Evolutionary conservation across 2,888 invertebrate genomes (phyloP).

Genomic region (Latheticus oryzae): DNA sequence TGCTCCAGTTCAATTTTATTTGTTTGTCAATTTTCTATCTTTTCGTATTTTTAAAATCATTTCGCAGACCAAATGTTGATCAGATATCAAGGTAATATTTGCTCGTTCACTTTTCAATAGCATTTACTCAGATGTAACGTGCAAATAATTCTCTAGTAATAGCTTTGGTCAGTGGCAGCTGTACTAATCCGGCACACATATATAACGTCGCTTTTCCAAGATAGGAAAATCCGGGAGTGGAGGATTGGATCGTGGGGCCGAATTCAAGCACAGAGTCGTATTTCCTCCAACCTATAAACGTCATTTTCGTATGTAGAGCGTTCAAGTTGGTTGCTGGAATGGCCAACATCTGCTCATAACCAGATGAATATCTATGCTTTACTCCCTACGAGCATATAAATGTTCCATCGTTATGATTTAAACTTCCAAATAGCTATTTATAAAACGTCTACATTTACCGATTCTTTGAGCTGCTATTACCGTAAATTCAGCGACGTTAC

Average conservation of each 20-base stretch:
- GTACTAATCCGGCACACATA: constrained; percentile 51
- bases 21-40: no score
- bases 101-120: constrained; percentile 21
- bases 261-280: constrained; percentile 42
- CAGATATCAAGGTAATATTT: constrained; percentile 3
- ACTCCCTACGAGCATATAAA: constrained; percentile 52
- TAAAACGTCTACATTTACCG: constrained; percentile 28
- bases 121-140: constrained; percentile 46
- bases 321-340: constrained; percentile 42
- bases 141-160: constrained; percentile 52
- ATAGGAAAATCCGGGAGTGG: constrained; percentile 47
- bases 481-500: not conserved
- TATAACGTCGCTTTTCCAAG: constrained; percentile 46
- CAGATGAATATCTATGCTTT: constrained; percentile 54
- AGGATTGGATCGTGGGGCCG: constrained; percentile 33
- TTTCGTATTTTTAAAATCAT: not conserved
- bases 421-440: constrained; percentile 40
- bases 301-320: constrained; percentile 51
- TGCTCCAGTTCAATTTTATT: no score
- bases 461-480: constrained; percentile 4
- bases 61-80: not conserved
- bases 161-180: constrained; percentile 53
- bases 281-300: constrained; percentile 50
- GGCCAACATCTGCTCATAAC: constrained; percentile 48
- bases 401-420: constrained; percentile 54